These are phyloP conservation scores for Monopis laevigella DNA, from an alignment of 2,888 invertebrate species.

Conservation along the genomic window DNA sequence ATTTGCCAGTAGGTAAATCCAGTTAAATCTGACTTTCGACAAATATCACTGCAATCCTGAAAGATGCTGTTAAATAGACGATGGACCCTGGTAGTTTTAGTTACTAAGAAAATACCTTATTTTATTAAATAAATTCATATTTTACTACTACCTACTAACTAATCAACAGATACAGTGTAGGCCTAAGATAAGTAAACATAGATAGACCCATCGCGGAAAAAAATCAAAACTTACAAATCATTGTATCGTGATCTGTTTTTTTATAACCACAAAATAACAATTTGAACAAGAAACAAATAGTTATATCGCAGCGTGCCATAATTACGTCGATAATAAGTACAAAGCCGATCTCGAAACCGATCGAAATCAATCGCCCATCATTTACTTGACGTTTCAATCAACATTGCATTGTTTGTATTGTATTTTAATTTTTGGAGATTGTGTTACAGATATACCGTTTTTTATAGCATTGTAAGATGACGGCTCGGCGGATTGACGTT, in stretches of 20 bases:
- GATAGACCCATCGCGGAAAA: background rate
- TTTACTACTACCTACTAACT: no score
- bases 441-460: conserved; percentile 63
- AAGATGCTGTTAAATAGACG: no score
- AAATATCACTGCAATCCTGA: no score
- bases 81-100: no score
- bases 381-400: conserved; percentile 65
- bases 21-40: no score
- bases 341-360: conserved; percentile 30
- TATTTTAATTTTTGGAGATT: conserved; percentile 60
- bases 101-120: no score
- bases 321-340: conserved; percentile 62
- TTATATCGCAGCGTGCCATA: conserved; percentile 57
- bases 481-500: conserved; percentile 19
- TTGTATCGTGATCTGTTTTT: conserved; percentile 48
- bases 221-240: conserved; percentile 34
- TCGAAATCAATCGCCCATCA: conserved; percentile 58
- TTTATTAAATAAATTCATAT: no score
- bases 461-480: conserved; percentile 43
- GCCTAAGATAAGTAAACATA: background rate
- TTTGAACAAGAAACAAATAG: conserved; percentile 60
- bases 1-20: no score
- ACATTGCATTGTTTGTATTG: conserved; percentile 63
- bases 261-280: conserved; percentile 34
- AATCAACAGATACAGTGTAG: no score